Conservation (phyloP, 2,888 invertebrate species). For the Fragum fragum region DNA sequence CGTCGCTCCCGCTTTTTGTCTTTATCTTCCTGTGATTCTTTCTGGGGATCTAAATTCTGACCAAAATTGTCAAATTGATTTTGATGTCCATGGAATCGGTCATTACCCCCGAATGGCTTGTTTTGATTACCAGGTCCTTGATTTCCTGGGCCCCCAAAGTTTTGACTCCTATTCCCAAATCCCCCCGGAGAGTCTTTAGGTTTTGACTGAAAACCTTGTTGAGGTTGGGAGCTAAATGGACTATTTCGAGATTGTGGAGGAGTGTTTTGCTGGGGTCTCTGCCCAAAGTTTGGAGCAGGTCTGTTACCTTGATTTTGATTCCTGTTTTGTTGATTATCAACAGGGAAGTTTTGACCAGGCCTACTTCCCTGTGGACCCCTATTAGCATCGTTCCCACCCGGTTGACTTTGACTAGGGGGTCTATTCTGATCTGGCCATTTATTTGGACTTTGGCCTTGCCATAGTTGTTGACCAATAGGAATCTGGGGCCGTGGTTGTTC, state of each 20-base stretch:
- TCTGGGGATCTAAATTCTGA: constrained; percentile 37
- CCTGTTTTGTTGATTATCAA: constrained; percentile 44
- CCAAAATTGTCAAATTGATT: constrained; percentile 47
- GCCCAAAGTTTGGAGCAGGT: constrained; percentile 50
- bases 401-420: constrained; percentile 39
- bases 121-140: constrained; percentile 38
- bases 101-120: constrained; percentile 36
- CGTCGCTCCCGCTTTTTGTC: constrained; percentile 71
- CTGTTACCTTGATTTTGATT: constrained; percentile 60
- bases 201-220: constrained; percentile 10
- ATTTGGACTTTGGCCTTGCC: constrained; percentile 55
- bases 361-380: constrained; percentile 37
- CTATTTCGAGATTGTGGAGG: constrained; percentile 46
- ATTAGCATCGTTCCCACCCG: constrained; percentile 32
- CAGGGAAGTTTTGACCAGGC: constrained; percentile 31
- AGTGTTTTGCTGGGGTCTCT: constrained; percentile 44
- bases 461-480: constrained; percentile 38
- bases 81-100: constrained; percentile 27
- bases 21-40: constrained; percentile 50
- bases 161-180: constrained; percentile 55
- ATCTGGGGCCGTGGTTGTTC: constrained; percentile 8
- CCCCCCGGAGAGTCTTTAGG: constrained; percentile 26
- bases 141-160: constrained; percentile 43
- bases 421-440: constrained; percentile 39
- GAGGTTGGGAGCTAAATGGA: constrained; percentile 36